Percentiles rank a stretch among this genome's conserved stretches.
These are phyloP conservation scores for Schizopygopsis malacanthus DNA, from an alignment of 2,797 vertebrate species.

Conservation along the genomic window DNA sequence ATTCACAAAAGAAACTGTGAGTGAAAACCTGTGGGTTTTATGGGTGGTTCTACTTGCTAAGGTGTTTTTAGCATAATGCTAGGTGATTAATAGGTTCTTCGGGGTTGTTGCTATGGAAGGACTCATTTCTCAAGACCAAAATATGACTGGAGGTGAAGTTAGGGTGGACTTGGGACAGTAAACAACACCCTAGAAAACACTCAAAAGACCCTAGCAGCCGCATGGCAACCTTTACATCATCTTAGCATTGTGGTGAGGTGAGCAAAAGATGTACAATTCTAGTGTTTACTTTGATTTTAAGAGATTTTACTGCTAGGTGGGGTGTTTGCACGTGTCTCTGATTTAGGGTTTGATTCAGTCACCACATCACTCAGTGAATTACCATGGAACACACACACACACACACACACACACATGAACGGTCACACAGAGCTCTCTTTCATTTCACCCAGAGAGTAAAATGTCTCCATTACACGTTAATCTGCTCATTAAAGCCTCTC, in stretches of 20 bases:
- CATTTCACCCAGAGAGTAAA: constrained; percentile 35
- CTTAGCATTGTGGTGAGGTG: neutral
- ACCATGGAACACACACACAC: constrained; percentile 17
- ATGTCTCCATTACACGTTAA: constrained; percentile 60
- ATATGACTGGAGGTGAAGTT: neutral
- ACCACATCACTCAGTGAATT: constrained; percentile 46
- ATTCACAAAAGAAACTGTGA: neutral
- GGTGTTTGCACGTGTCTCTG: neutral
- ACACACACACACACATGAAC: constrained; percentile 21
- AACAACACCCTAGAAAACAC: constrained; percentile 4
- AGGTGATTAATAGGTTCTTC: neutral
- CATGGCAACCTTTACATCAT: neutral
- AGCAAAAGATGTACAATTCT: neutral
- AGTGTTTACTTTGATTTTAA: neutral
- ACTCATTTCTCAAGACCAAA: neutral
- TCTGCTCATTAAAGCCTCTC: constrained; percentile 56
- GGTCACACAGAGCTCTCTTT: constrained; percentile 49
- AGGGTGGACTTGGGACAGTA: neutral
- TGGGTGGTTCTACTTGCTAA: neutral
- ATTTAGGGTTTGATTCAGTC: neutral
- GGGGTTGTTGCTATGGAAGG: neutral
- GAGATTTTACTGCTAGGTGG: neutral
- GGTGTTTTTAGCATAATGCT: constrained; percentile 8
- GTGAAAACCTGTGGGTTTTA: neutral
- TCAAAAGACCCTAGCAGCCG: neutral